These are phyloP conservation scores for Petromus typicus DNA, from an alignment of 2,113 vertebrate species.

Conservation along the genomic window DNA sequence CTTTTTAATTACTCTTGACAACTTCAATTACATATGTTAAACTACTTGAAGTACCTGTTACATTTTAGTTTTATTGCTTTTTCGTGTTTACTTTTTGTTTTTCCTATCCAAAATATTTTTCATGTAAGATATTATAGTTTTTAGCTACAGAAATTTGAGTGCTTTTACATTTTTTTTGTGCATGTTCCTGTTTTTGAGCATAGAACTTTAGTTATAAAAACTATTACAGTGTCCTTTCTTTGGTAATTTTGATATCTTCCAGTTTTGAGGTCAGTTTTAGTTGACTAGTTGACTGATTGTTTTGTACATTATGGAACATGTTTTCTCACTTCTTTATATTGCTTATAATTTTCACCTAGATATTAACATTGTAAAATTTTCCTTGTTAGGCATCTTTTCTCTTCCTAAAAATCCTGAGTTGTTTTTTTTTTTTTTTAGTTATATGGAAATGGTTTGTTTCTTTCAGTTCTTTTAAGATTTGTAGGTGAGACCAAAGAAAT, in stretches of 20 bases:
- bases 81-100: constrained; percentile 4
- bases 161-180: not conserved
- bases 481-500: constrained; percentile 44
- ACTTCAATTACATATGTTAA: not conserved
- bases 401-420: not conserved
- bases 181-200: not conserved
- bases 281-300: constrained; percentile 37
- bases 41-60: not conserved
- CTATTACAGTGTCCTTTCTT: not conserved
- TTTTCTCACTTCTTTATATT: constrained; percentile 36
- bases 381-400: not conserved
- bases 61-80: constrained; percentile 20
- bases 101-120: not conserved
- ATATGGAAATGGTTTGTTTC: constrained; percentile 23
- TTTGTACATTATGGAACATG: not conserved
- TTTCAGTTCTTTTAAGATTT: constrained; percentile 31
- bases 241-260: not conserved
- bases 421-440: not conserved
- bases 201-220: constrained; percentile 16
- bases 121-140: not conserved
- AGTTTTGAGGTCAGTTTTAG: not conserved
- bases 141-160: not conserved
- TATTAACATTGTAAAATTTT: constrained; percentile 22
- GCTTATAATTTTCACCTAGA: not conserved
- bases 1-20: not conserved